phyloP scores from a whole-genome alignment of 2,113 vertebrate genomes.

The Clinocottus analis region DNA sequence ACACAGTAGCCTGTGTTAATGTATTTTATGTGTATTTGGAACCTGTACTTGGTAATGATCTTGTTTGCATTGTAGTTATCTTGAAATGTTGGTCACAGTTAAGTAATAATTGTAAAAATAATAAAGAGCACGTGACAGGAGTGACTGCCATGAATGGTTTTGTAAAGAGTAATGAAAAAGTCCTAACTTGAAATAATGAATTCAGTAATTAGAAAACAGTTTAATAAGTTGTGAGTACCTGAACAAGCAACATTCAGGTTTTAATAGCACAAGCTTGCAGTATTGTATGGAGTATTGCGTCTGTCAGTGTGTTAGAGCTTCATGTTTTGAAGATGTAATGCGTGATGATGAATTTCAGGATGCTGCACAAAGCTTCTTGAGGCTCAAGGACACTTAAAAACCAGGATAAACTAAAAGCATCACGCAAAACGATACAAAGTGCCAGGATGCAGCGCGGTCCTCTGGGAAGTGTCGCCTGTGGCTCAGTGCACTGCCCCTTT shows the following conservation, averaged over 20 bases:
- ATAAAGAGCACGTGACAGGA: neutral
- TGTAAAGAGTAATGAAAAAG: neutral
- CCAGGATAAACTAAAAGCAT: neutral
- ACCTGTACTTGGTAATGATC: neutral
- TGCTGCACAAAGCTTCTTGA: neutral
- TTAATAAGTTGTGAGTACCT: neutral
- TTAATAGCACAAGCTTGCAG: neutral
- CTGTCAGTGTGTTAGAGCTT: neutral
- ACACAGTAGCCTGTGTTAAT: neutral
- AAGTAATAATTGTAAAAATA: neutral
- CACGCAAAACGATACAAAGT: neutral
- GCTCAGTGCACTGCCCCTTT: constrained; percentile 78
- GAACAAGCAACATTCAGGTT: neutral
- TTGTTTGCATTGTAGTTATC: neutral
- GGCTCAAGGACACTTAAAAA: neutral
- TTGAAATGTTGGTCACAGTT: neutral
- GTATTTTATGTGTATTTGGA: neutral
- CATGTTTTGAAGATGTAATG: neutral
- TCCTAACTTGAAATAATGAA: neutral
- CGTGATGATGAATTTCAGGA: neutral
- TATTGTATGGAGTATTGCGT: neutral
- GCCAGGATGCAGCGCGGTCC: neutral
- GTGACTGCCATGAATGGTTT: neutral
- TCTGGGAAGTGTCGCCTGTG: neutral
- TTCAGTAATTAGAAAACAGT: neutral